phyloP scores from a whole-genome alignment of 2,113 vertebrate species.

The Lagenorhynchus albirostris region DNA sequence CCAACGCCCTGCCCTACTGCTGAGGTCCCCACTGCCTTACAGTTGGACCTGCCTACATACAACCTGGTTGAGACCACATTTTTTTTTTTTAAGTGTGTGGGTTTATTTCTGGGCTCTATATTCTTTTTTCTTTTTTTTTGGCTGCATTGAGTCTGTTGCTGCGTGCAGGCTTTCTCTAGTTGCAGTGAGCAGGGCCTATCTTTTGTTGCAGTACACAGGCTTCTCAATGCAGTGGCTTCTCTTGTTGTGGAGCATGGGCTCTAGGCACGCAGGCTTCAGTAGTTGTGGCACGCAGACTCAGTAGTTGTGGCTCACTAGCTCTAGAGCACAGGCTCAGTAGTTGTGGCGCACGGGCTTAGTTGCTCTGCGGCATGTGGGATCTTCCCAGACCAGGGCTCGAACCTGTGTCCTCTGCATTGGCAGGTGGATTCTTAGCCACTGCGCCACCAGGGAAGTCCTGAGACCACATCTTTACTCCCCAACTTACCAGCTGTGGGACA shows the following conservation, averaged over 20 bases:
- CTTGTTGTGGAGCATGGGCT: no score
- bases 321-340: background rate
- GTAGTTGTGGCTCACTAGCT: background rate
- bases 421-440: background rate
- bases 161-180: background rate
- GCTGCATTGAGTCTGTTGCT: background rate
- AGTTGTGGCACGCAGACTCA: no score
- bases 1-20: background rate
- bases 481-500: background rate
- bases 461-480: background rate
- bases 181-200: background rate
- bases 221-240: background rate
- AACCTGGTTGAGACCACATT: background rate
- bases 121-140: background rate
- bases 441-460: background rate
- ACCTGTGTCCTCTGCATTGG: background rate
- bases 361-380: background rate
- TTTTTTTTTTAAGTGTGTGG: background rate
- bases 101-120: no score
- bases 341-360: fast-evolving
- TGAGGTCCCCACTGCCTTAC: background rate
- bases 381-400: background rate
- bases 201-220: fast-evolving
- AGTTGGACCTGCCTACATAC: background rate
- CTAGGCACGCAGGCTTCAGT: no score